Conservation (phyloP, 2,113 vertebrate genomes). For the Hyperopisus bebe region DNA sequence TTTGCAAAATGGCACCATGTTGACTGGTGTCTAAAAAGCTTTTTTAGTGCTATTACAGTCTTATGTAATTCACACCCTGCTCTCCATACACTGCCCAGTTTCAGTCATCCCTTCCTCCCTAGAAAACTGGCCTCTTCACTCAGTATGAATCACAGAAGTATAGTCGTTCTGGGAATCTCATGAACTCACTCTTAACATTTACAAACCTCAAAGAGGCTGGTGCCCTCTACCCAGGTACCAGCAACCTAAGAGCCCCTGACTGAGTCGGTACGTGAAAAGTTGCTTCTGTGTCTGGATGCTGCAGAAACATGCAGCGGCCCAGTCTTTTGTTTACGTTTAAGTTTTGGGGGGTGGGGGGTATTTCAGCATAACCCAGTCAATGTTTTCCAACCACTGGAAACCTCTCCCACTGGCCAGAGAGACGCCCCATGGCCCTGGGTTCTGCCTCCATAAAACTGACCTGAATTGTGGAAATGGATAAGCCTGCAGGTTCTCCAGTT, state of each 20-base stretch:
- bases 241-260: not conserved
- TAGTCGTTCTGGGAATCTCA: not conserved
- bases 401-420: not conserved
- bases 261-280: not conserved
- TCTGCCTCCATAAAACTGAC: not conserved
- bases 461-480: not conserved
- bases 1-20: not conserved
- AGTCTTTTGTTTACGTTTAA: not conserved
- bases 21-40: not conserved
- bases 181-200: not conserved
- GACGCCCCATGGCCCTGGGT: not conserved
- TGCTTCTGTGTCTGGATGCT: not conserved
- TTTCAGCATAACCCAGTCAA: not conserved
- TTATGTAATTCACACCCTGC: slow-evolving; percentile 6
- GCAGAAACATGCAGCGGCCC: not conserved
- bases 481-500: not conserved
- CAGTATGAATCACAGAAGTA: not conserved
- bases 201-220: not conserved
- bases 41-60: not conserved
- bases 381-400: not conserved
- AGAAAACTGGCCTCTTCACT: not conserved
- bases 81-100: not conserved
- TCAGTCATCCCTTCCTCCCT: not conserved
- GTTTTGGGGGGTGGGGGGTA: not conserved
- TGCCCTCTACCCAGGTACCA: not conserved